Percentiles rank a stretch among this genome's conserved stretches.
Conservation (phyloP, 2,113 vertebrate species). For the Otus sunia region DNA sequence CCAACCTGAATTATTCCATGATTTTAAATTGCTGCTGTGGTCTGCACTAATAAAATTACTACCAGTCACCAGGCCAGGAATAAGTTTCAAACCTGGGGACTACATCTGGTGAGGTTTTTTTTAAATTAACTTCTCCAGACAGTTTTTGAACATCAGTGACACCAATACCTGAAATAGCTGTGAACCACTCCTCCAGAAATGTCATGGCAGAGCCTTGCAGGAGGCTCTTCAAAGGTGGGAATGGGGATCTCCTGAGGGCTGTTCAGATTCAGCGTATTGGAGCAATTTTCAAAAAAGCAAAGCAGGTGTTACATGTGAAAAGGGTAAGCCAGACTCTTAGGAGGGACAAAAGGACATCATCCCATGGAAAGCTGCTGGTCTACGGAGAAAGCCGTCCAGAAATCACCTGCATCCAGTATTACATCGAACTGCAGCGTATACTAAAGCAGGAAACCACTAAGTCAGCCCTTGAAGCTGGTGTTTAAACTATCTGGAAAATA, state of each 20-base stretch:
- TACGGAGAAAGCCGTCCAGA: background rate
- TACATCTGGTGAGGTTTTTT: background rate
- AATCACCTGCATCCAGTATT: background rate
- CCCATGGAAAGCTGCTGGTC: background rate
- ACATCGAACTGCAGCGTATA: background rate
- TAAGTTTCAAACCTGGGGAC: background rate
- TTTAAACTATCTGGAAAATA: slow-evolving; percentile 8
- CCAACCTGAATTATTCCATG: background rate
- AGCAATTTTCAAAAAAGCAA: background rate
- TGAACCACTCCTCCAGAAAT: background rate
- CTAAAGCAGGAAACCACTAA: background rate
- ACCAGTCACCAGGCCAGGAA: background rate
- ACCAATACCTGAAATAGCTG: background rate
- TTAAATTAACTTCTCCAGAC: background rate
- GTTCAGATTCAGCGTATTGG: background rate
- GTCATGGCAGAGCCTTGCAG: background rate
- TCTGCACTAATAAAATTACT: background rate
- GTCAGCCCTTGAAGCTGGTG: background rate
- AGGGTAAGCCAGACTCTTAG: background rate
- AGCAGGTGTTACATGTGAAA: background rate
- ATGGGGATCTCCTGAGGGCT: background rate
- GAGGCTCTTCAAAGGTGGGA: background rate
- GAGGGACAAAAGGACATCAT: fast-evolving
- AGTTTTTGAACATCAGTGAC: background rate
- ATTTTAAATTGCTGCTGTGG: background rate